Evolutionary conservation across 1,140 invertebrate genomes (phyloP).

Genomic region (Zaprionus vittiger): DNA sequence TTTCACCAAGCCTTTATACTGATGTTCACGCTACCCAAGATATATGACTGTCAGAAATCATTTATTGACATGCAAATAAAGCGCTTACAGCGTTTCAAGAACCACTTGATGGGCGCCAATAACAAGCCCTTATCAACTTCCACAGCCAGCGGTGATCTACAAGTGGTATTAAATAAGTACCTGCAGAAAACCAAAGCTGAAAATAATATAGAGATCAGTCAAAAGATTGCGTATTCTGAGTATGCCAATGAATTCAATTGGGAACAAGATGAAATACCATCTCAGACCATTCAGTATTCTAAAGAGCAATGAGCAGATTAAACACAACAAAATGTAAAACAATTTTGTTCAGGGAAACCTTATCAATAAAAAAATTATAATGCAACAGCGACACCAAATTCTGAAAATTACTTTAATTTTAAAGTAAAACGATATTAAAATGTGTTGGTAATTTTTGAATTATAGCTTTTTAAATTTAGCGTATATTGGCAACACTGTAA

Average conservation of each 20-base stretch:
- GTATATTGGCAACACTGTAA: too few species aligned
- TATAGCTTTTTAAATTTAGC: too few species aligned
- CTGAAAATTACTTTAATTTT: too few species aligned
- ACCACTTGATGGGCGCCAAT: slow-evolving; percentile 6
- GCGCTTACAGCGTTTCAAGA: slow-evolving; percentile 15
- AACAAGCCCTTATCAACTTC: not conserved
- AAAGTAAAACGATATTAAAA: too few species aligned
- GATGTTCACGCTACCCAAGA: slow-evolving; percentile 62
- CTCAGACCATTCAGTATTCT: not conserved
- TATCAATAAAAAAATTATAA: slow-evolving; percentile 6
- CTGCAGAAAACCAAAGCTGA: not conserved
- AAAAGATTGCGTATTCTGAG: not conserved
- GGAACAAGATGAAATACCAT: not conserved
- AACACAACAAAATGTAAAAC: not conserved
- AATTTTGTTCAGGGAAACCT: not conserved
- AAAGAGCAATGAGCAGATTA: slow-evolving; percentile 2
- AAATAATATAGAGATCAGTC: not conserved
- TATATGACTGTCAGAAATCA: slow-evolving; percentile 52
- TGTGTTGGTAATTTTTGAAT: too few species aligned
- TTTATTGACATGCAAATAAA: slow-evolving; percentile 39
- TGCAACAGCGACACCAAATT: not conserved
- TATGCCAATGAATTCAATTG: slow-evolving; percentile 15
- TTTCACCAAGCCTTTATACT: slow-evolving; percentile 34
- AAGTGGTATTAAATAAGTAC: not conserved
- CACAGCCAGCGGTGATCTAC: slow-evolving; percentile 14